A percentile compares a stretch with the other conserved stretches of the same genome.
phyloP scores from a whole-genome alignment of 2,888 invertebrate species.

The Himalopsyche tibetana region DNA sequence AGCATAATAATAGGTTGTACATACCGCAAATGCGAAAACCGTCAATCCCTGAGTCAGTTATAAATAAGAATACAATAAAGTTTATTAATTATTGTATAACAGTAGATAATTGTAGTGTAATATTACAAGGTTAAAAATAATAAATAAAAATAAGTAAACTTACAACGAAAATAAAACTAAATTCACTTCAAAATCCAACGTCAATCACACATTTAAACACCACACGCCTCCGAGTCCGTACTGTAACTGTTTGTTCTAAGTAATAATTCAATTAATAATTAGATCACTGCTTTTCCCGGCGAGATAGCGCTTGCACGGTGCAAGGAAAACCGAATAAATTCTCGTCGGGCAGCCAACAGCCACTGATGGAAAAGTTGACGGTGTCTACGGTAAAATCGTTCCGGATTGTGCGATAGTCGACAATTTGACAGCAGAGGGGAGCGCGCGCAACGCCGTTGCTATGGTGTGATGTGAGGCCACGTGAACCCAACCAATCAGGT shows the following conservation, averaged over 20 bases:
- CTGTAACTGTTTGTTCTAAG: slow-evolving; percentile 20
- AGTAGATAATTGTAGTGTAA: background rate
- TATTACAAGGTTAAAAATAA: slow-evolving; percentile 32
- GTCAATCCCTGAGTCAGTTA: slow-evolving; percentile 62
- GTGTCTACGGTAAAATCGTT: slow-evolving; percentile 63
- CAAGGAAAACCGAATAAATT: background rate
- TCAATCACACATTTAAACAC: slow-evolving; percentile 15
- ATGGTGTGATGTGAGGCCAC: slow-evolving; percentile 88
- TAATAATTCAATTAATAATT: slow-evolving; percentile 50
- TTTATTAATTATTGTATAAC: background rate
- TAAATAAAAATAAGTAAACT: slow-evolving; percentile 53
- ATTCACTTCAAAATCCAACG: slow-evolving; percentile 47
- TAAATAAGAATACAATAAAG: slow-evolving; percentile 53
- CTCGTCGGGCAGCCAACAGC: slow-evolving; percentile 56
- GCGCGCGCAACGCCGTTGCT: slow-evolving; percentile 72
- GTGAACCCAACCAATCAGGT: slow-evolving; percentile 81
- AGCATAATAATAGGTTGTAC: slow-evolving; percentile 41
- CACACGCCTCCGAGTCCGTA: slow-evolving; percentile 5
- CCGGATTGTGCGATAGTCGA: slow-evolving; percentile 64
- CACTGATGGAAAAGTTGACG: slow-evolving; percentile 61
- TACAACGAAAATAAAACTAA: slow-evolving; percentile 55
- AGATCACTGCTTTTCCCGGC: slow-evolving; percentile 50
- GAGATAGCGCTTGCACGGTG: background rate
- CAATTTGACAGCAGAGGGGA: slow-evolving; percentile 70
- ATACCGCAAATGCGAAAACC: slow-evolving; percentile 65